Evolutionary conservation across 2,113 vertebrate species (phyloP).

Genomic region (Copsychus sechellarum): DNA sequence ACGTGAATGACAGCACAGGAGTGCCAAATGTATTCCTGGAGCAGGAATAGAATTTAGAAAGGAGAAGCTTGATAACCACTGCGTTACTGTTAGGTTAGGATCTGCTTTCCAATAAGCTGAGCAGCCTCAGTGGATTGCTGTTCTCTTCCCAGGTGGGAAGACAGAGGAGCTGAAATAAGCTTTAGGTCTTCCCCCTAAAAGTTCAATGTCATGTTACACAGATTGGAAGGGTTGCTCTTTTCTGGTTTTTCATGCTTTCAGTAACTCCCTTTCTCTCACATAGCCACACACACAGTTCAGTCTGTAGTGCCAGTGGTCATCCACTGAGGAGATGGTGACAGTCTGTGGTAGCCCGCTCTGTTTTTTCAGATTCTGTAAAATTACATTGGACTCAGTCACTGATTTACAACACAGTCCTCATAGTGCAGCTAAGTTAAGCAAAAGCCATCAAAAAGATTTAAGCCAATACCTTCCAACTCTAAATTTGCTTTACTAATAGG

Average conservation of each 20-base stretch:
- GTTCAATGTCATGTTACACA: background rate
- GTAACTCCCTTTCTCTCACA: background rate
- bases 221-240: background rate
- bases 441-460: background rate
- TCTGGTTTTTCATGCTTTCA: background rate
- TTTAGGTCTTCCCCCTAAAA: background rate
- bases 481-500: background rate
- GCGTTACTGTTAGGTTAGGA: background rate
- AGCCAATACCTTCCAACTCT: background rate
- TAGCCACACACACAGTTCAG: background rate
- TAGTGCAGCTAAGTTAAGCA: background rate
- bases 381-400: background rate
- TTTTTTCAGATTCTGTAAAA: background rate
- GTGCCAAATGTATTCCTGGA: background rate
- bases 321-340: background rate
- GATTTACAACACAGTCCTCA: background rate
- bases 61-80: background rate
- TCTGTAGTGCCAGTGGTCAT: background rate
- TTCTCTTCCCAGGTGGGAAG: background rate
- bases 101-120: background rate
- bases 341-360: background rate
- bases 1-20: accelerated
- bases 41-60: background rate
- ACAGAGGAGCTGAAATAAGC: background rate
- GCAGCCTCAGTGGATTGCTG: background rate